These are phyloP conservation scores for Aphelinus atriplicis DNA, from an alignment of 1,140 invertebrate genomes.

Conservation along the genomic window DNA sequence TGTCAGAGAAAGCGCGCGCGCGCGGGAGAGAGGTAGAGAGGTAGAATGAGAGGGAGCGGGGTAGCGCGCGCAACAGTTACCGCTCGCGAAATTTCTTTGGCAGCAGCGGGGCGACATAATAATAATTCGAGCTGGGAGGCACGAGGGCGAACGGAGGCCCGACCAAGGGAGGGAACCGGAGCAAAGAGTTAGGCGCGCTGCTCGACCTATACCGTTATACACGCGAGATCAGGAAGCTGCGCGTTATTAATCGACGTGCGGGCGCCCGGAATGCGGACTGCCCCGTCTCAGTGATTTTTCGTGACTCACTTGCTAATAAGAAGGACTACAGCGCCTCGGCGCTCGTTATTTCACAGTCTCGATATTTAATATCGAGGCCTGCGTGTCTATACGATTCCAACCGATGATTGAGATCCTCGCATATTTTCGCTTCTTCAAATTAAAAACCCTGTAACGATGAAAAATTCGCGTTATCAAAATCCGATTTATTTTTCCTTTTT, in stretches of 20 bases:
- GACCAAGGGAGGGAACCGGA: too few relatives aligned
- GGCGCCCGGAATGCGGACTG: slow-evolving; percentile 6
- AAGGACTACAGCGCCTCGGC: neutral
- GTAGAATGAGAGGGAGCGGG: neutral
- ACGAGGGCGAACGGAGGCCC: too few relatives aligned
- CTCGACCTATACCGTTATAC: slow-evolving; percentile 10
- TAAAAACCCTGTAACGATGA: too few relatives aligned
- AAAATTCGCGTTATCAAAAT: too few relatives aligned
- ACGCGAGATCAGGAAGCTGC: neutral
- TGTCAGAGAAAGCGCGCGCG: neutral
- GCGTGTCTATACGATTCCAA: neutral
- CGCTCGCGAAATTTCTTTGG: neutral
- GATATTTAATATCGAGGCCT: neutral
- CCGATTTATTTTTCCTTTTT: too few relatives aligned
- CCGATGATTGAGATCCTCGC: too few relatives aligned
- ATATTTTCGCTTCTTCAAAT: too few relatives aligned
- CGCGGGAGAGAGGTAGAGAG: too few relatives aligned
- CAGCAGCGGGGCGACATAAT: neutral
- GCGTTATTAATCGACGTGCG: slow-evolving; percentile 24
- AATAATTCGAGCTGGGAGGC: neutral
- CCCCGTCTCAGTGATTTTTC: slow-evolving; percentile 30
- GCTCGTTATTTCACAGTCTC: slow-evolving; percentile 20
- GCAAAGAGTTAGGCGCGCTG: neutral
- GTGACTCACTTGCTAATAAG: slow-evolving; percentile 36
- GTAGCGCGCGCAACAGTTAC: neutral